phyloP scores from a whole-genome alignment of 2,888 invertebrate species.

The Tiliacea aurago region DNA sequence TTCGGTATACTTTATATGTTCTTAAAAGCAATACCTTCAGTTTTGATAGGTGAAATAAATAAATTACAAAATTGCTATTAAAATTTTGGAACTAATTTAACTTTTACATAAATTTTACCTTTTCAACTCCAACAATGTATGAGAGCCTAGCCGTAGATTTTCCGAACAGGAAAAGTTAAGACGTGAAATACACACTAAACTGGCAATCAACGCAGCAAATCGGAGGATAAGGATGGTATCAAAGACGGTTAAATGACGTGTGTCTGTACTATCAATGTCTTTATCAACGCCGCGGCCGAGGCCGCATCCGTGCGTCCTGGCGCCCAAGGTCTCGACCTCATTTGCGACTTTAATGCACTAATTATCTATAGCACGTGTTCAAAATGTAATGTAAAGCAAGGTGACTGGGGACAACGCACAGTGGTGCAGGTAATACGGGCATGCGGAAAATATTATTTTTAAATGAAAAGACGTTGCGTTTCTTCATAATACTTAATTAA shows the following conservation, averaged over 20 bases:
- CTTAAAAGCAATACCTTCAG: constrained; percentile 15
- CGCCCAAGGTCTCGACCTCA: constrained; percentile 55
- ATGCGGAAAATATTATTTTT: no score
- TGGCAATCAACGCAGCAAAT: constrained; percentile 24
- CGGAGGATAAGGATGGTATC: constrained; percentile 51
- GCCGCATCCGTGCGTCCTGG: constrained; percentile 54
- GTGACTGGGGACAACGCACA: constrained; percentile 8
- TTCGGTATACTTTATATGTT: not conserved
- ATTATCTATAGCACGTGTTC: constrained; percentile 51
- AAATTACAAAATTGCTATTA: not conserved
- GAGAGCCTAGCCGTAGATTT: not conserved
- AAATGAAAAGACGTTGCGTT: no score
- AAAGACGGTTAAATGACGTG: constrained; percentile 33
- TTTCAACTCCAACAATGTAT: not conserved
- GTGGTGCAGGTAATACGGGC: no score
- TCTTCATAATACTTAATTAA: no score
- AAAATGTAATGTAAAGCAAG: constrained; percentile 35
- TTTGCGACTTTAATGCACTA: constrained; percentile 47
- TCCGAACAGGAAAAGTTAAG: constrained; percentile 23
- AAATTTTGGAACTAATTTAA: no score
- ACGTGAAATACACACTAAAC: constrained; percentile 17
- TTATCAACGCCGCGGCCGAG: constrained; percentile 60
- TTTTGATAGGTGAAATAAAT: not conserved
- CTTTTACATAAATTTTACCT: no score
- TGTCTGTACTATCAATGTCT: constrained; percentile 47